These are phyloP conservation scores for Fringilla coelebs DNA, from an alignment of 2,797 vertebrate species.

Conservation along the genomic window DNA sequence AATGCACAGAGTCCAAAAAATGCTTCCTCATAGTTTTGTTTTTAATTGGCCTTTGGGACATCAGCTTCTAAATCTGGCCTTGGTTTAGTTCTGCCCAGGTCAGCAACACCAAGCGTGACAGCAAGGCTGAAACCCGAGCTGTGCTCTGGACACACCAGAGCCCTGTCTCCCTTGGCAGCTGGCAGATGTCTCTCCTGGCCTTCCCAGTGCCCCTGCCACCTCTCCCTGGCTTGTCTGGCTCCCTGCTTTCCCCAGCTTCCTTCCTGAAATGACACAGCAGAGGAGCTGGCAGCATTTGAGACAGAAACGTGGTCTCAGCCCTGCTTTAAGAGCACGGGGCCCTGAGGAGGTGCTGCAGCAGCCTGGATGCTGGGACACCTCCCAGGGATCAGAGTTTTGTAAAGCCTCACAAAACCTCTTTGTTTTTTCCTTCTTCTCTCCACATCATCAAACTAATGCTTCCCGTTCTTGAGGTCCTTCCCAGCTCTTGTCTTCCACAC, in stretches of 20 bases:
- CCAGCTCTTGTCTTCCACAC: neutral
- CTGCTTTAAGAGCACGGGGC: fast-evolving
- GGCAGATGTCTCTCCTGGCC: neutral
- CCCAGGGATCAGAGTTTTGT: neutral
- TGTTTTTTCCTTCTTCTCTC: neutral
- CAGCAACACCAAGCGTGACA: neutral
- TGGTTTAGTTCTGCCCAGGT: neutral
- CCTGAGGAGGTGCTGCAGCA: neutral
- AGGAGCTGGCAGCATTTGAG: neutral
- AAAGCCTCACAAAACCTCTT: neutral
- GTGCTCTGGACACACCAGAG: neutral
- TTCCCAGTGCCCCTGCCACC: neutral
- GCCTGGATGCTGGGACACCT: neutral
- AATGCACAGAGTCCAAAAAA: neutral
- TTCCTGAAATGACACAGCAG: neutral
- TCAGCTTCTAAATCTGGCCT: neutral
- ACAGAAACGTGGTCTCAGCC: no score
- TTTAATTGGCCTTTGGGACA: neutral
- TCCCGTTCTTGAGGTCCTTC: neutral
- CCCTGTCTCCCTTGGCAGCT: neutral
- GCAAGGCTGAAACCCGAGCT: neutral
- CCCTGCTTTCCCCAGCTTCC: neutral
- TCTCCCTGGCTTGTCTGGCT: neutral
- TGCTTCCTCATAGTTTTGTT: neutral
- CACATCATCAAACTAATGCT: neutral